Evolutionary conservation across 2,797 vertebrate species (phyloP).

Genomic region (Rhinella marina): DNA sequence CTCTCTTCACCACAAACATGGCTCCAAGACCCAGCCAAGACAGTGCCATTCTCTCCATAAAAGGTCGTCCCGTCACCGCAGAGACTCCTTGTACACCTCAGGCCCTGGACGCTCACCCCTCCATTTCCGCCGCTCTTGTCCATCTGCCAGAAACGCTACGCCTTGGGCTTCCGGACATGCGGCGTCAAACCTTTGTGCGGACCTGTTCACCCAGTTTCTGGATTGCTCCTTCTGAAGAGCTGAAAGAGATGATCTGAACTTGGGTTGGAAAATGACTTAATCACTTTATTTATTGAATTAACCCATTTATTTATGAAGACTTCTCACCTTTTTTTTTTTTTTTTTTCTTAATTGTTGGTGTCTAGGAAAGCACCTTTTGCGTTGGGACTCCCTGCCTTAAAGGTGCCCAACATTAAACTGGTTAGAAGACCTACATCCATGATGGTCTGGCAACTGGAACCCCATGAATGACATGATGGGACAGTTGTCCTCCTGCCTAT

Average conservation of each 20-base stretch:
- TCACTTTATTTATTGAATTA: background rate
- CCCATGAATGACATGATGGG: background rate
- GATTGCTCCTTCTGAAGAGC: constrained; percentile 34
- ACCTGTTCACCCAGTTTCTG: constrained; percentile 53
- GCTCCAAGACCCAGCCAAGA: background rate
- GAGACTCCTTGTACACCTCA: constrained; percentile 43
- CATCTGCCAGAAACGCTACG: background rate
- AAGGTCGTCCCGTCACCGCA: constrained; percentile 4
- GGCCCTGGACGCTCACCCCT: constrained; percentile 8
- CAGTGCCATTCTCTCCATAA: background rate
- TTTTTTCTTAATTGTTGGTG: background rate
- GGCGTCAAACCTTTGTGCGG: background rate
- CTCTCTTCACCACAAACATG: constrained; percentile 8
- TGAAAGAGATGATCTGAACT: background rate
- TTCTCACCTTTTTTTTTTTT: background rate
- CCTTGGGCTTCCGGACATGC: background rate
- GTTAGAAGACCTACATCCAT: background rate
- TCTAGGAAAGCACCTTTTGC: background rate
- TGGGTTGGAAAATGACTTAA: background rate
- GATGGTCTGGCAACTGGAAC: background rate
- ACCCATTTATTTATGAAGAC: background rate
- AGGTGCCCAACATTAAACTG: background rate
- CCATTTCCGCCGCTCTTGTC: background rate
- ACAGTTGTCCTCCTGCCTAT: background rate
- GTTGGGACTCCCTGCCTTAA: background rate